Conservation (phyloP, 2,113 vertebrate genomes). For the Mesoclemmys tuberculata region DNA sequence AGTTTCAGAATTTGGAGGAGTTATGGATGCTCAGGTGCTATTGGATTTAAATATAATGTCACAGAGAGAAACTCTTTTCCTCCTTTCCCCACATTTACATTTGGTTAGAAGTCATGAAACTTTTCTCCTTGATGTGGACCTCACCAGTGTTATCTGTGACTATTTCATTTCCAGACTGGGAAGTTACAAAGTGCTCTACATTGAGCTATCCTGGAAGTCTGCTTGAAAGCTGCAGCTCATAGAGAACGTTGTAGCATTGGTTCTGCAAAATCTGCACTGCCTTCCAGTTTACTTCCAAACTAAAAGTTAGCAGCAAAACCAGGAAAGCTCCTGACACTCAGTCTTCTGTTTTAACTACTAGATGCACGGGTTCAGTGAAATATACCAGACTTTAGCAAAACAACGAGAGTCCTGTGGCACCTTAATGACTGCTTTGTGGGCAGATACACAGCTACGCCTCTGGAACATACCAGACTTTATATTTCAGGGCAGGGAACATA, state of each 20-base stretch:
- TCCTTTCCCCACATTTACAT: neutral
- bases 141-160: neutral
- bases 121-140: neutral
- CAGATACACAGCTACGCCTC: too few relatives aligned
- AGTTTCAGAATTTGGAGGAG: neutral
- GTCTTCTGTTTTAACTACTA: neutral
- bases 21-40: too few relatives aligned
- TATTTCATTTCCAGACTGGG: neutral
- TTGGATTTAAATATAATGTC: neutral
- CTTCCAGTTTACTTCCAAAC: neutral
- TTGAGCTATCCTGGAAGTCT: neutral
- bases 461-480: neutral
- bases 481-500: neutral
- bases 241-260: neutral
- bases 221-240: neutral
- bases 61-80: neutral
- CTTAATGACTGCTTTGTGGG: too few relatives aligned
- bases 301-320: neutral
- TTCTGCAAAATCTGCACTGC: neutral
- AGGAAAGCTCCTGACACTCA: neutral
- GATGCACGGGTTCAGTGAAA: neutral
- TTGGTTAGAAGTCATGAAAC: neutral
- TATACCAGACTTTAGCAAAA: too few relatives aligned
- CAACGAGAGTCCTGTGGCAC: too few relatives aligned
- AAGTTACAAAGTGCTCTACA: neutral